Percentiles rank a stretch among this genome's conserved stretches.
phyloP scores from a whole-genome alignment of 2,113 vertebrate genomes.

The Corynorhinus townsendii region DNA sequence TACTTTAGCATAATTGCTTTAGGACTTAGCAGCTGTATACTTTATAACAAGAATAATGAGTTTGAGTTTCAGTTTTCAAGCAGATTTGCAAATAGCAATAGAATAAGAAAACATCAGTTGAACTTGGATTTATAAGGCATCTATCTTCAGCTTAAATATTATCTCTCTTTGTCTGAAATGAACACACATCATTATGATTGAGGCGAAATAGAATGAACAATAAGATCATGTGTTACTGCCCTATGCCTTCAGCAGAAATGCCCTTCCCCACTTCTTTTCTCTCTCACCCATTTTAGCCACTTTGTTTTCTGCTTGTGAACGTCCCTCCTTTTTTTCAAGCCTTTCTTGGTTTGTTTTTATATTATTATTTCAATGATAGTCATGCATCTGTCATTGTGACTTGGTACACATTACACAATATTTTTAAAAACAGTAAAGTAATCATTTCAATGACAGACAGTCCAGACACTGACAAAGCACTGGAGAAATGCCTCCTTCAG shows the following conservation, averaged over 20 bases:
- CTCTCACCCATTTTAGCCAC: slow-evolving; percentile 26
- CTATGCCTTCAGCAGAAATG: neutral
- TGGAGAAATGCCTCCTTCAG: neutral
- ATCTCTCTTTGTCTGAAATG: slow-evolving; percentile 23
- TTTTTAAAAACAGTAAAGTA: slow-evolving; percentile 12
- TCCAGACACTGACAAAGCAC: neutral
- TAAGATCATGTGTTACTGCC: neutral
- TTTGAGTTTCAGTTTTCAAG: slow-evolving; percentile 27
- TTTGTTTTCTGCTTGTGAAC: slow-evolving; percentile 13
- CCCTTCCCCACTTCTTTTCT: slow-evolving; percentile 3
- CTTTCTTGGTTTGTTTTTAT: slow-evolving; percentile 46
- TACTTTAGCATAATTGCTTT: neutral
- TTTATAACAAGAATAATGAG: neutral
- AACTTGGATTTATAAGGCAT: neutral
- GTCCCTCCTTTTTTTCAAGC: neutral
- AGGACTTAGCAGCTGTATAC: neutral
- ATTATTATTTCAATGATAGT: slow-evolving; percentile 25
- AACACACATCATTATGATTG: neutral
- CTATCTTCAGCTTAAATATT: neutral
- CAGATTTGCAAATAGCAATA: slow-evolving; percentile 21
- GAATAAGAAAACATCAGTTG: neutral
- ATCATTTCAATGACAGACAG: neutral
- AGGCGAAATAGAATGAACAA: neutral
- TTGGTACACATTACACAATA: neutral
- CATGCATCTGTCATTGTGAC: neutral